Percentiles rank a stretch among this genome's conserved stretches.
Evolutionary conservation across 1,140 invertebrate genomes (phyloP).

Genomic region (Liolophura sinensis): DNA sequence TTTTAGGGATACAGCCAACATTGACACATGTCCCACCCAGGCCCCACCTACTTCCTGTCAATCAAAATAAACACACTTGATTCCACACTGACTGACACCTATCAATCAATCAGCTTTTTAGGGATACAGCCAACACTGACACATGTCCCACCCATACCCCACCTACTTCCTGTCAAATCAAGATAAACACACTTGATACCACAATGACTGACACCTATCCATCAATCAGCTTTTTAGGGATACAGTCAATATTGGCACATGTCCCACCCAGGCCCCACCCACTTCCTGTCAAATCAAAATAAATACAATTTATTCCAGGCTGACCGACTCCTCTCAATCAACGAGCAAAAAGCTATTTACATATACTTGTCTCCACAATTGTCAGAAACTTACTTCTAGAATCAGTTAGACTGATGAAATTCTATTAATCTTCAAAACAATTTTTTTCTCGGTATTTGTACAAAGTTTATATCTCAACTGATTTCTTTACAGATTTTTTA

Average conservation of each 20-base stretch:
- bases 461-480: too few relatives aligned
- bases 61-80: neutral
- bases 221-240: slow-evolving; percentile 93
- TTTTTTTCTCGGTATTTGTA: too few relatives aligned
- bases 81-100: too few relatives aligned
- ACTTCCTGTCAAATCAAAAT: slow-evolving; percentile 15
- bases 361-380: too few relatives aligned
- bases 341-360: too few relatives aligned
- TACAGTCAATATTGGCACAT: slow-evolving; percentile 97
- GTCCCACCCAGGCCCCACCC: slow-evolving; percentile 82
- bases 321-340: too few relatives aligned
- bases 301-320: neutral
- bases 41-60: slow-evolving; percentile 60
- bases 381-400: too few relatives aligned
- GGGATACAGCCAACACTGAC: slow-evolving; percentile 97
- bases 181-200: neutral
- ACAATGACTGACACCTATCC: too few relatives aligned
- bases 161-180: slow-evolving; percentile 19
- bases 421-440: too few relatives aligned
- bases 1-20: slow-evolving; percentile 96
- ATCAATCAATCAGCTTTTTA: slow-evolving; percentile 75
- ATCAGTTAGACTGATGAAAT: too few relatives aligned
- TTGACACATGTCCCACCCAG: slow-evolving; percentile 95
- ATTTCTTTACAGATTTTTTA: too few relatives aligned
- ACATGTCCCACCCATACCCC: slow-evolving; percentile 89